phyloP scores from a whole-genome alignment of 2,888 invertebrate species.

The Cantharis lateralis region DNA sequence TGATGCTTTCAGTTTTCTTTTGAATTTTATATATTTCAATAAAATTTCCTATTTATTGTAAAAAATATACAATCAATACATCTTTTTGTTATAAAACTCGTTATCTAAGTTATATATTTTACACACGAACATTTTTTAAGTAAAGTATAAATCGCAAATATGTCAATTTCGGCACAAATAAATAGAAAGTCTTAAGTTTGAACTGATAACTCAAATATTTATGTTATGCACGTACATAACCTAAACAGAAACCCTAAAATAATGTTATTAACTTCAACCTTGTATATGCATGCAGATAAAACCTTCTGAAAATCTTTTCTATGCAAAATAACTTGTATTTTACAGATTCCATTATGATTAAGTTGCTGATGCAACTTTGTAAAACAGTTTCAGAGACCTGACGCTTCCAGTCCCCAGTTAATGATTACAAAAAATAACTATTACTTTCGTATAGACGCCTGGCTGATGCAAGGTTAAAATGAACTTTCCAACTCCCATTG shows the following conservation, averaged over 20 bases:
- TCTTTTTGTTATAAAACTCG: slow-evolving; percentile 1
- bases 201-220: background rate
- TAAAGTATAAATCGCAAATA: background rate
- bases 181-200: background rate
- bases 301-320: background rate
- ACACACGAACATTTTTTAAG: background rate
- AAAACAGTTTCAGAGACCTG: background rate
- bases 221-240: background rate
- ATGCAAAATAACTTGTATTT: background rate
- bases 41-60: background rate
- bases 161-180: background rate
- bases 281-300: slow-evolving; percentile 11
- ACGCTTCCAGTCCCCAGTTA: background rate
- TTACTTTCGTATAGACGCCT: background rate
- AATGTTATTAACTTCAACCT: slow-evolving; percentile 12
- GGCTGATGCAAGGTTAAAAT: background rate
- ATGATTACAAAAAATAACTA: background rate
- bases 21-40: background rate
- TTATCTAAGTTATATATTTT: background rate
- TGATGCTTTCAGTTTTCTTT: background rate
- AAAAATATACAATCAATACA: background rate
- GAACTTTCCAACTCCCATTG: background rate
- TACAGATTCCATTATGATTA: background rate
- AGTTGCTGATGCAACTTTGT: background rate
- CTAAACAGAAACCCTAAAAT: background rate